Evolutionary conservation across 2,888 invertebrate genomes (phyloP), one percentile per base, ranked within the genome.

Genomic region (Drosophila prostipennis): DNA sequence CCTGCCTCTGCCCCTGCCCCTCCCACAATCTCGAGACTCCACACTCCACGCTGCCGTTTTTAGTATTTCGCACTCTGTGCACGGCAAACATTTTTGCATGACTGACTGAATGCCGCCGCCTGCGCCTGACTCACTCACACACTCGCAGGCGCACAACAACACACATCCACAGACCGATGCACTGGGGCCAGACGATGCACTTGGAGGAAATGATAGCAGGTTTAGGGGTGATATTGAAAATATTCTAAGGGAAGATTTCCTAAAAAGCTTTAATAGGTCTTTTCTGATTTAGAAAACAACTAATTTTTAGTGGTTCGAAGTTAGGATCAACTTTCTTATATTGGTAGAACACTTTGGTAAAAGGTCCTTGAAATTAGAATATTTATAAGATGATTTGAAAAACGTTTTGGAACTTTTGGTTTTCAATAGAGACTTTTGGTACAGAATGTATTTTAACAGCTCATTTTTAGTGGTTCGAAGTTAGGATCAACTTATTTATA

Each of bases 21-120:
- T 26, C 19, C 52, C 52, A 36, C 64, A 61, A 26, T 45, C 34
- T 36, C 14, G 49, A 51, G 39, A 29, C 55, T 42, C 51, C 51
- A 51, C 51, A 60, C 60, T 65, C 64, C 53, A 61, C 70, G 77
- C 80, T 80, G 81, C 80, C 77, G 82, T 81, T 82, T 71, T 84
- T 82, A 82, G 84, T 84, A 82, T 82, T 82, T 82, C 84, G 82
- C 82, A 82, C 82, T 82, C 81, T 63, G 78, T 83, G 75, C 79
- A 81, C 78, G 77, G 79, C 76, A 67, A 76, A 74, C 73, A 74
- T 74, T 74, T 74, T 74, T 74, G 73, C 73, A 74, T 74, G 77
- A 80, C 83, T 81, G 81, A 65, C 83, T 81, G 82, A 64, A 76
- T 77, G 79, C 79, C 77, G 55, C 58, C 71, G 79, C 74, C 79